Percentiles rank a stretch among this genome's conserved stretches.
These are phyloP conservation scores for Carassius auratus DNA, from an alignment of 2,113 vertebrate genomes.

Conservation along the genomic window DNA sequence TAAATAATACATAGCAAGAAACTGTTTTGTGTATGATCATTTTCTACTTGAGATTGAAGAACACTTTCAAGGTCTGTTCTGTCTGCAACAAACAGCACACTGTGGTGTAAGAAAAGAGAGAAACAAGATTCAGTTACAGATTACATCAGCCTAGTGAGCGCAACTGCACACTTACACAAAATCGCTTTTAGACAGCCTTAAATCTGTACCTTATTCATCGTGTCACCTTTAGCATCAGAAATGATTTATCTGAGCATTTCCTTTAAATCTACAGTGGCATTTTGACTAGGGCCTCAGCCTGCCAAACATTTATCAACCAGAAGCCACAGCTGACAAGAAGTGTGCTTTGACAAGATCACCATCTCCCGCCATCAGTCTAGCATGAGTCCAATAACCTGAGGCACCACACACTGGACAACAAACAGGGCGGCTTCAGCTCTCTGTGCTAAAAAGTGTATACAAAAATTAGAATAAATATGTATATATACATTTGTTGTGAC, in stretches of 20 bases:
- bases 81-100: slow-evolving; percentile 7
- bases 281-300: background rate
- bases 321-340: slow-evolving; percentile 12
- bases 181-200: background rate
- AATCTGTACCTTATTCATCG: background rate
- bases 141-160: background rate
- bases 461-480: background rate
- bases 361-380: slow-evolving; percentile 3
- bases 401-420: background rate
- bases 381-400: background rate
- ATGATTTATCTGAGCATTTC: background rate
- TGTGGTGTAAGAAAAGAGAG: background rate
- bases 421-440: background rate
- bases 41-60: background rate
- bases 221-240: background rate
- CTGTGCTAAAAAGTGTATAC: background rate
- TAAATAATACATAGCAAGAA: background rate
- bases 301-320: slow-evolving; percentile 8
- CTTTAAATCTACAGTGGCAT: slow-evolving; percentile 3
- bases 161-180: background rate
- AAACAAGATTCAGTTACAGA: background rate
- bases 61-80: slow-evolving; percentile 1
- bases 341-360: slow-evolving; percentile 4
- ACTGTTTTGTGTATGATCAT: background rate
- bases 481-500: background rate